Base-by-base conservation (phyloP, 2,888 invertebrate genomes). In the Dryadula phaetusa region DNA sequence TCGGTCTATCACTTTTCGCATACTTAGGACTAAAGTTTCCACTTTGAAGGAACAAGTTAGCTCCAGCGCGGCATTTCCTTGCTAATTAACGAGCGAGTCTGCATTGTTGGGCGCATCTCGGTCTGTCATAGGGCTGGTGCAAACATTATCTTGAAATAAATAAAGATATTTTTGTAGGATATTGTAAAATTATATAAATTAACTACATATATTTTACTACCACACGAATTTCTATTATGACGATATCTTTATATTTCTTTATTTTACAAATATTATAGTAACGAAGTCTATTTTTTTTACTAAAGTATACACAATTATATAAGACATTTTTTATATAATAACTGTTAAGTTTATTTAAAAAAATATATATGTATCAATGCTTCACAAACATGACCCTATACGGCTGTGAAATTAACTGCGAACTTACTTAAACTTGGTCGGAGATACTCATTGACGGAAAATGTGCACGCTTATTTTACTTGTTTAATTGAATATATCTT, bases 51-150 rank as follows among this genome's bases (percentile, higher is more conserved):
- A 70, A 67, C 70, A 82, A 85, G 82, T 84, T 85, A 75, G 80
- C 75, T 72, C 71, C 70, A 75, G 76, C 72, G 76, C 75, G 76
- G 82, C 82, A 80, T 80, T 84, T 82, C 79, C 80, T 79, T 76
- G 78, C 84, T 86, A 86, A 86, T 86, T 87, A 86, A 82, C 79
- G 82, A 79, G 76, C 70, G 73, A 75, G 73, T 75, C 77, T 81
- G 81, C 81, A 85, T 83, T 87, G 85, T 87, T 78, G 79, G 75
- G 68, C 44, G 70, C 73, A 69, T 74, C 77, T 77, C 72, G 72
- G 76, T 75, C 72, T 73, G 66, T 68, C 70, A 20, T 40, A 70
- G 68, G 70, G 70, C 40, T 70, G 69, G 0, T 16, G 28, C 52
- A 6, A 42, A 16, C 1, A 46, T 4, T 40, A 12, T 40, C 8